Conservation (phyloP, 2,888 invertebrate species). For the Clivina fossor region DNA sequence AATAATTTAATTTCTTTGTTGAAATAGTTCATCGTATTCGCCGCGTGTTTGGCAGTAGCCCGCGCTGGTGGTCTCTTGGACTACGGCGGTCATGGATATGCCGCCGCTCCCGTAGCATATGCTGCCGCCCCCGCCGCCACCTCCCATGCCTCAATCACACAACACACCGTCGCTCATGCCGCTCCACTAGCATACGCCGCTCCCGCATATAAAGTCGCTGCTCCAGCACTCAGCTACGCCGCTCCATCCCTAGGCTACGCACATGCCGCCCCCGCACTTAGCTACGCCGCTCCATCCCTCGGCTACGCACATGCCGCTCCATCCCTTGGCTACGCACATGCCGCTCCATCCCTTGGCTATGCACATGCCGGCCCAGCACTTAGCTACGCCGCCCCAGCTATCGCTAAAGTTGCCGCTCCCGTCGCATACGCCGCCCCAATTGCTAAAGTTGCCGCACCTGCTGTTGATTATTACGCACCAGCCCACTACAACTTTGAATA, state of each 20-base stretch:
- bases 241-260: constrained; percentile 44
- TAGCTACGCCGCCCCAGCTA: constrained; percentile 34
- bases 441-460: constrained; percentile 46
- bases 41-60: too few relatives aligned
- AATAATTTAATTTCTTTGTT: too few relatives aligned
- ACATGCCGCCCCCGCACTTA: background rate
- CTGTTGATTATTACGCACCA: constrained; percentile 49
- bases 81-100: constrained; percentile 23
- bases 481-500: constrained; percentile 57
- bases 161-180: constrained; percentile 18
- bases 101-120: constrained; percentile 49
- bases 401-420: background rate
- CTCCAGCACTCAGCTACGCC: constrained; percentile 51
- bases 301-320: constrained; percentile 47
- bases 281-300: constrained; percentile 8
- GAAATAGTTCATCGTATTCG: too few relatives aligned
- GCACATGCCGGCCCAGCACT: constrained; percentile 7
- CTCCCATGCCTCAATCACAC: constrained; percentile 17
- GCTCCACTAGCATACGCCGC: constrained; percentile 42
- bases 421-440: constrained; percentile 39
- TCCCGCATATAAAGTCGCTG: too few relatives aligned
- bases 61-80: too few relatives aligned
- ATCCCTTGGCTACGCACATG: constrained; percentile 45
- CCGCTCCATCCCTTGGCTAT: constrained; percentile 46
- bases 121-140: constrained; percentile 54